Conservation (phyloP, 2,113 vertebrate species). For the Loxodonta africana region DNA sequence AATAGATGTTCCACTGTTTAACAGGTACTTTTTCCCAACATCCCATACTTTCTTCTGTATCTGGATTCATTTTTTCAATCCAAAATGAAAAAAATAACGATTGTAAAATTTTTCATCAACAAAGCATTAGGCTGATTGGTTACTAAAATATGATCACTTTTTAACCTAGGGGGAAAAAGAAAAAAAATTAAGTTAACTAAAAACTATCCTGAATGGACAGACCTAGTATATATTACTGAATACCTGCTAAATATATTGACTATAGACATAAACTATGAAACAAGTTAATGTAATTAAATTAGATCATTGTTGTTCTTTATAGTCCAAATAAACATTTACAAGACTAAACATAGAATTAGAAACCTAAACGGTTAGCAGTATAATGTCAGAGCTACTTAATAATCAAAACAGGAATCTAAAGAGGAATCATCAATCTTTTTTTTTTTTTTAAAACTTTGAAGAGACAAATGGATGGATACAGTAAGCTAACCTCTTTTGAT, state of each 20-base stretch:
- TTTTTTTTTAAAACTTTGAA: conserved; percentile 34
- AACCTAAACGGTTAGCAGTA: conserved; percentile 75
- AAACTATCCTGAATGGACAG: conserved; percentile 72
- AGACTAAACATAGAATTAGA: conserved; percentile 77
- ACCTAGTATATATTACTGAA: conserved; percentile 60
- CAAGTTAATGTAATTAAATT: conserved; percentile 73
- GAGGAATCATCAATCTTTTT: conserved; percentile 72
- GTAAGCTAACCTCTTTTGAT: conserved; percentile 10
- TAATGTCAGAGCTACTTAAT: conserved; percentile 60
- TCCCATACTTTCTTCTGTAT: conserved; percentile 88
- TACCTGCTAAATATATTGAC: conserved; percentile 58
- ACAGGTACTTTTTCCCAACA: conserved; percentile 88
- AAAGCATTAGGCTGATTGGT: conserved; percentile 89
- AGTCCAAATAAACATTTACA: conserved; percentile 79
- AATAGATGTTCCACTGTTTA: conserved; percentile 87
- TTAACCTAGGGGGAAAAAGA: conserved; percentile 90
- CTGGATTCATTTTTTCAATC: conserved; percentile 92
- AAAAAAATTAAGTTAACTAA: conserved; percentile 73
- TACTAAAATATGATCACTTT: conserved; percentile 91
- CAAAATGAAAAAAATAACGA: conserved; percentile 86
- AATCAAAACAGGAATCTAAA: conserved; percentile 81
- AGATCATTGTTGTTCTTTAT: conserved; percentile 64
- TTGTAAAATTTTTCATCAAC: conserved; percentile 89
- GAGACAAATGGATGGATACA: conserved; percentile 6
- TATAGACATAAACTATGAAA: conserved; percentile 43